phyloP scores from a whole-genome alignment of 1,140 invertebrate genomes.

The Ylistrum balloti region DNA sequence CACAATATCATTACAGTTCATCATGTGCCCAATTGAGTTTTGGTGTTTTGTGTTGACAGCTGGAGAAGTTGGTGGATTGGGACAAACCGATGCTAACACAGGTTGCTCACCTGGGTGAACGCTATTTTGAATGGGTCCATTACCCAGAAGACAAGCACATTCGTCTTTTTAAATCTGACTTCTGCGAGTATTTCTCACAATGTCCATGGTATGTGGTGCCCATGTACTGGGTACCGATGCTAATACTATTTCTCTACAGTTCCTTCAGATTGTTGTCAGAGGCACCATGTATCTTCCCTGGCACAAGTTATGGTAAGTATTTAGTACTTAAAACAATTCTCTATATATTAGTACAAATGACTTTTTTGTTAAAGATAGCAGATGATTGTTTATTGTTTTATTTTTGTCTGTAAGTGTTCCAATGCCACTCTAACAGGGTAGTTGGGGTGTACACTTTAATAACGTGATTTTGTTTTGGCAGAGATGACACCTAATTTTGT shows the following conservation, averaged over 20 bases:
- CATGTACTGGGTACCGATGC: conserved; percentile 82
- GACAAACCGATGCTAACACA: conserved; percentile 80
- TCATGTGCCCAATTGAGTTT: too few species aligned
- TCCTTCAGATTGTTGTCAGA: conserved; percentile 59
- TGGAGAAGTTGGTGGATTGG: conserved; percentile 81
- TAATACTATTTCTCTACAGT: conserved; percentile 61
- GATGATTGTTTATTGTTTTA: too few species aligned
- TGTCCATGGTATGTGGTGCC: conserved; percentile 83
- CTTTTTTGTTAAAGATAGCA: too few species aligned
- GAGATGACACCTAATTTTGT: too few species aligned
- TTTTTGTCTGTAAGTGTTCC: too few species aligned
- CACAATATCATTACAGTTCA: too few species aligned
- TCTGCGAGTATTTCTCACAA: conserved; percentile 81
- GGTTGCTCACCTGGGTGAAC: conserved; percentile 79
- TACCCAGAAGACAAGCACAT: conserved; percentile 81
- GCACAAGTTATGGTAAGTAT: conserved; percentile 43
- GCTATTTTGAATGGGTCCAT: conserved; percentile 84
- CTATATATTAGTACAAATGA: too few species aligned
- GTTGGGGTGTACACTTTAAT: too few species aligned
- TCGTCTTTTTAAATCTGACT: conserved; percentile 81
- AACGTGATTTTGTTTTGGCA: too few species aligned
- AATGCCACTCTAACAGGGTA: too few species aligned
- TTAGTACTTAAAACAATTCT: too few species aligned
- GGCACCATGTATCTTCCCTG: conserved; percentile 55
- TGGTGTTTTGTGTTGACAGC: conserved; percentile 59